phyloP scores from a whole-genome alignment of 2,113 vertebrate genomes.

The Spermophilus dauricus region DNA sequence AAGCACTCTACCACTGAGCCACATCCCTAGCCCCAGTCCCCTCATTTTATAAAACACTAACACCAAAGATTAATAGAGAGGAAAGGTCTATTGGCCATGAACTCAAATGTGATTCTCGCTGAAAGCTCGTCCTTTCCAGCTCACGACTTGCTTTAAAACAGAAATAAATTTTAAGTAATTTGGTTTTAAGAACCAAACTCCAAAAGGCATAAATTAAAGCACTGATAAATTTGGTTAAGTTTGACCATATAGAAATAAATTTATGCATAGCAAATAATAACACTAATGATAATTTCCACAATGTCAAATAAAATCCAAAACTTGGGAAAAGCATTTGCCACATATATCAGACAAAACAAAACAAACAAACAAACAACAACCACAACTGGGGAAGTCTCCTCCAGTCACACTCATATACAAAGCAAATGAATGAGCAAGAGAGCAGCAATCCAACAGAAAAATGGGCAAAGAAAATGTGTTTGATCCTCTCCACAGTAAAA shows the following conservation, averaged over 20 bases:
- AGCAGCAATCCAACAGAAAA: neutral
- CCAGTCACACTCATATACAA: too few relatives aligned
- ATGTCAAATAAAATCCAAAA: conserved; percentile 25
- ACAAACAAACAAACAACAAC: too few relatives aligned
- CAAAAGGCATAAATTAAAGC: neutral
- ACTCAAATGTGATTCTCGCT: conserved; percentile 4
- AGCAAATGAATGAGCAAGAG: neutral
- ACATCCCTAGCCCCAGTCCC: too few relatives aligned
- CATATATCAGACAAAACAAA: neutral
- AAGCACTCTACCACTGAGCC: too few relatives aligned
- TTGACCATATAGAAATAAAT: neutral
- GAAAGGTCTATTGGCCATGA: neutral
- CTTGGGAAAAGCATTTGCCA: neutral
- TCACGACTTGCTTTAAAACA: neutral
- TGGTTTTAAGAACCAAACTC: neutral
- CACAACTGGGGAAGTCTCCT: too few relatives aligned
- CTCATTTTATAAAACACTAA: neutral
- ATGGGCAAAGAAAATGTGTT: neutral
- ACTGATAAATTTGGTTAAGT: conserved; percentile 41
- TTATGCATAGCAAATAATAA: neutral
- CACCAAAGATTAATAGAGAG: neutral
- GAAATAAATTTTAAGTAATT: conserved; percentile 25
- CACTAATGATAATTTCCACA: neutral
- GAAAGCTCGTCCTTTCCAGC: neutral
- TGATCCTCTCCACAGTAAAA: neutral